Evolutionary conservation across 2,888 invertebrate genomes (phyloP).

Genomic region (Epirrhoe alternata): DNA sequence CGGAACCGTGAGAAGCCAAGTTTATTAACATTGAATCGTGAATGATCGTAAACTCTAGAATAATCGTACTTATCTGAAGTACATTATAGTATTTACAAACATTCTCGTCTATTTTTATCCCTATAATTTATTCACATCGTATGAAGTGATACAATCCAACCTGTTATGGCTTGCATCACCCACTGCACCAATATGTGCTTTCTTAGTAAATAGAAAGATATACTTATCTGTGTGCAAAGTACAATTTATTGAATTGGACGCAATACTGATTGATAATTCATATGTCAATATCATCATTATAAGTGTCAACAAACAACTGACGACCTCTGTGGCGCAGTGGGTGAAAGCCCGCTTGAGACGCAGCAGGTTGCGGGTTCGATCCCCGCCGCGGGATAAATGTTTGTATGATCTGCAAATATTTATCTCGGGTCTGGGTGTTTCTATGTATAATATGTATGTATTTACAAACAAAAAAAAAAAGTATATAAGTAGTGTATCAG

Average conservation of each 20-base stretch:
- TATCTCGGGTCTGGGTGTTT: no score
- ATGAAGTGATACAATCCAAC: slow-evolving; percentile 1
- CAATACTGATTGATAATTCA: not conserved
- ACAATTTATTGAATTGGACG: not conserved
- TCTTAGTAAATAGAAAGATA: not conserved
- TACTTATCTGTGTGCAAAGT: slow-evolving; percentile 3
- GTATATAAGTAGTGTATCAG: no score
- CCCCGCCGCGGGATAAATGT: no score
- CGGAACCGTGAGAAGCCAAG: not conserved
- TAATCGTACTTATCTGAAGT: not conserved
- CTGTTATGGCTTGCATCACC: not conserved
- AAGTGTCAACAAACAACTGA: not conserved
- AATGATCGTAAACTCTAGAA: no score
- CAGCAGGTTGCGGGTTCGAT: no score
- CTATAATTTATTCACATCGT: slow-evolving; percentile 2
- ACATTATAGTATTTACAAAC: not conserved
- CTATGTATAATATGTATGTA: no score
- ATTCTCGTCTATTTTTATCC: slow-evolving; percentile 18
- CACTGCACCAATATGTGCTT: not conserved
- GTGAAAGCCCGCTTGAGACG: no score
- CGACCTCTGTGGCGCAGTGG: no score
- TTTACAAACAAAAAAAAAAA: no score
- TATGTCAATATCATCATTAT: not conserved
- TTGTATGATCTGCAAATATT: no score
- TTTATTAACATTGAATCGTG: not conserved